Percentiles rank a stretch among this genome's conserved stretches.
Evolutionary conservation across 2,797 vertebrate genomes (phyloP).

Genomic region (Pangasius larnaudii): DNA sequence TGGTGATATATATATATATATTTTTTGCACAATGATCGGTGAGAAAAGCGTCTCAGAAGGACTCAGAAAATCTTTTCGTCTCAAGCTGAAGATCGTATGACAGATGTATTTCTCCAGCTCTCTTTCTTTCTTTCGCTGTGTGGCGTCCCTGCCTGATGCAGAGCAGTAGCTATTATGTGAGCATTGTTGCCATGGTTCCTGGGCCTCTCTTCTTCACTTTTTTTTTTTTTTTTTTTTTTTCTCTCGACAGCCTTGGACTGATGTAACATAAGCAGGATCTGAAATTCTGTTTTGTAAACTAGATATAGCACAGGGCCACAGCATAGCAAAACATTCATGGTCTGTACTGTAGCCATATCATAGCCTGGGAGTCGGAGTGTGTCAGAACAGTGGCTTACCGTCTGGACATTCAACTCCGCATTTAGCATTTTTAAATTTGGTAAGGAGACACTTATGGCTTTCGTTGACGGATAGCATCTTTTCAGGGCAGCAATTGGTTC

Average conservation of each 20-base stretch:
- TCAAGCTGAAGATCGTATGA: slow-evolving; percentile 25
- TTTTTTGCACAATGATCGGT: neutral
- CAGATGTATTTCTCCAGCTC: slow-evolving; percentile 35
- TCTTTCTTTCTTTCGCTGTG: slow-evolving; percentile 37
- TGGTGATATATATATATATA: no score
- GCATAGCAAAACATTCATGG: slow-evolving; percentile 36
- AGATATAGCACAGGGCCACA: slow-evolving; percentile 31
- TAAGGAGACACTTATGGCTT: neutral
- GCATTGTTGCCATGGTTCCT: slow-evolving; percentile 75
- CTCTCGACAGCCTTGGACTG: slow-evolving; percentile 45
- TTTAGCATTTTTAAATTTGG: neutral
- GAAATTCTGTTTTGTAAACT: slow-evolving; percentile 44
- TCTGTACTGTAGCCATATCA: slow-evolving; percentile 48
- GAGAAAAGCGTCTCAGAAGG: neutral
- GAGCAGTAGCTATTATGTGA: slow-evolving; percentile 63
- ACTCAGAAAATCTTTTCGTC: slow-evolving; percentile 14
- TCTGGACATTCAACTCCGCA: neutral
- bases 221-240: slow-evolving; percentile 20
- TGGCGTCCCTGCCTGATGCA: slow-evolving; percentile 52
- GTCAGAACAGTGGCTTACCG: neutral
- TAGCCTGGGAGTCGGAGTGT: slow-evolving; percentile 19
- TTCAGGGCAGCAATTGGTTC: neutral
- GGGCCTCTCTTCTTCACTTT: slow-evolving; percentile 58
- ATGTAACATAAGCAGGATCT: slow-evolving; percentile 51
- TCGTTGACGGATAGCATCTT: neutral